Base-by-base conservation (phyloP, 1,140 invertebrate species). In the Piezodorus guildinii region DNA sequence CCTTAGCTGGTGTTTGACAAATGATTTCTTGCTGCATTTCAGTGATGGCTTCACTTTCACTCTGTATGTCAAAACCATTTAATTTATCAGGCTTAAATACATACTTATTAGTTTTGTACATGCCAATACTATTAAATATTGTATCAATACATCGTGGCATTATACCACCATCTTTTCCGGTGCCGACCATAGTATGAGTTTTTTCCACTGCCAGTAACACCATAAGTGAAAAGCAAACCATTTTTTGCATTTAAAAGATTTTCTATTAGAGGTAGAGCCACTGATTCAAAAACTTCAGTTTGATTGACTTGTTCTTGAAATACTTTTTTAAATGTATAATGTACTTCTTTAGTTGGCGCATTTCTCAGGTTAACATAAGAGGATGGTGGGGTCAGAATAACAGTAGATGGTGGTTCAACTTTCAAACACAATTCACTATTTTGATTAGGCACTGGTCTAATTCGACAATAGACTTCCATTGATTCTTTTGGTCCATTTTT, bases 201-300 rank as follows among this genome's bases (percentile, higher is more conserved):
- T 98, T n/a, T 91, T 0, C 96, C 96, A 67, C 94, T 96, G 1
- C 92, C 92, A 5, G 95, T 98, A 3, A 98, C 90, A 23, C 96
- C 95, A 74, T 98, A 98, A 0, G 94, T 92, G 73, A 98, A 97
- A 8, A 98, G 74, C 21, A 96, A 77, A 45, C 87, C 90, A 80
- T 96, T 97, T 74, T 87, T 88, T 49, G 87, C 88, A 63, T 81
- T 79, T 27, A 91, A 76, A 8, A 92, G 73, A 70, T 87, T 85
- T 70, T 90, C 83, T 0, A 98, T 85, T 3, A 98, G 75, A 0
- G 94, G 94, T 52, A 88, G 77, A 1, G 90, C 90, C 15, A 68
- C 59, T 25, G 46, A 43, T 10, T 66, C 59, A 63, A 71, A 70
- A 9, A 97, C 77, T 63, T 90, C 85, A 72, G 88, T 85, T 74